Conservation (phyloP, 2,797 vertebrate genomes). For the Notolabrus celidotus region DNA sequence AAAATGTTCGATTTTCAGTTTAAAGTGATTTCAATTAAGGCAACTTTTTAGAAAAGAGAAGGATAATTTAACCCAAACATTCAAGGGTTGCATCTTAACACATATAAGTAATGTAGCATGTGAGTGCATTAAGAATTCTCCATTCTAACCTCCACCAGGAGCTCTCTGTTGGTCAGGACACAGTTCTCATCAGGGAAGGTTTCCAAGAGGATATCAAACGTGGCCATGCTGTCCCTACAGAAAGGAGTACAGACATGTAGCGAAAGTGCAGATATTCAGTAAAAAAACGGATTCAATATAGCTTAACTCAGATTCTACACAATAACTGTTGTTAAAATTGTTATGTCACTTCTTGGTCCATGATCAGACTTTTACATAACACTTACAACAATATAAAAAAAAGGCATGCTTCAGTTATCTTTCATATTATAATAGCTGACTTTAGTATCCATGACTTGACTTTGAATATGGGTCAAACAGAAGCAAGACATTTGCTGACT, state of each 20-base stretch:
- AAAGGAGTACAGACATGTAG: conserved; percentile 1
- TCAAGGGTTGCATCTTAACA: not conserved
- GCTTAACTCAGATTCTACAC: conserved; percentile 6
- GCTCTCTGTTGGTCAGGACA: conserved; percentile 86
- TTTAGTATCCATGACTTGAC: conserved; percentile 8
- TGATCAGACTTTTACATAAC: conserved; percentile 1
- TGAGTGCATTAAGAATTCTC: not conserved
- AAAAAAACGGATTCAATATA: not conserved
- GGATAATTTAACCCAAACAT: not conserved
- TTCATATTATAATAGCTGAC: conserved; percentile 24
- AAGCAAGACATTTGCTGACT: conserved; percentile 37
- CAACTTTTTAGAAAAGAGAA: too few relatives aligned
- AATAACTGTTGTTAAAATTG: conserved; percentile 17
- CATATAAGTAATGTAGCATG: not conserved
- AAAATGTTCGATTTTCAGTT: too few relatives aligned
- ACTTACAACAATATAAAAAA: conserved; percentile 13
- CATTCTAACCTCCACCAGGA: conserved; percentile 85
- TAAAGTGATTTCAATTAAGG: too few relatives aligned
- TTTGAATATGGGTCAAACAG: conserved; percentile 29
- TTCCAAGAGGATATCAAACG: conserved; percentile 87
- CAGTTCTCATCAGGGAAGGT: conserved; percentile 91
- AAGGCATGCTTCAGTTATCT: conserved; percentile 18
- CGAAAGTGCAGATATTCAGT: not conserved
- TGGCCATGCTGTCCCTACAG: conserved; percentile 81
- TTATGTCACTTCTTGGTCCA: not conserved